phyloP scores from a whole-genome alignment of 2,797 vertebrate species.

The Basileuterus tristriatus region DNA sequence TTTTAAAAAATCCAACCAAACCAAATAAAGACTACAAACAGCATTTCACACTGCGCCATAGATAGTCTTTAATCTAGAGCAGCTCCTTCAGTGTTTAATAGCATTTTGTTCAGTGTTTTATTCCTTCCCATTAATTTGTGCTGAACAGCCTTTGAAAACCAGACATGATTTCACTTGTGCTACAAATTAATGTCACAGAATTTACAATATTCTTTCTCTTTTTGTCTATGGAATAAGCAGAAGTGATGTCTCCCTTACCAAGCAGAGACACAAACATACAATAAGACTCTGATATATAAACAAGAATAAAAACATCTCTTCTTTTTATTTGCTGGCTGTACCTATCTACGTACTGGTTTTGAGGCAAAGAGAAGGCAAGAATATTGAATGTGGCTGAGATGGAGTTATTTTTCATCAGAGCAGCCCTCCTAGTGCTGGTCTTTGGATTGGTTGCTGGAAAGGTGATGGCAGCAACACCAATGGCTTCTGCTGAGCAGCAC shows the following conservation, averaged over 20 bases:
- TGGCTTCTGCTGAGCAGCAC: not conserved
- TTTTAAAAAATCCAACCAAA: not conserved
- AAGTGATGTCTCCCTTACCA: not conserved
- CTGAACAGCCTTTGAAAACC: not conserved
- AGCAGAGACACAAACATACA: not conserved
- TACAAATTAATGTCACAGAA: not conserved
- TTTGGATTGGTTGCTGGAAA: not conserved
- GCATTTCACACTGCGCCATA: not conserved
- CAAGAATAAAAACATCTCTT: not conserved
- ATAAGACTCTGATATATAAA: not conserved
- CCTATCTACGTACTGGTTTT: fast-evolving
- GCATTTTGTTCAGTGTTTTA: not conserved
- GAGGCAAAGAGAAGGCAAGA: not conserved
- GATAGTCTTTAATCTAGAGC: not conserved
- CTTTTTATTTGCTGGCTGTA: not conserved
- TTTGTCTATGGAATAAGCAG: not conserved
- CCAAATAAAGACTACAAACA: not conserved
- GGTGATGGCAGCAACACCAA: not conserved
- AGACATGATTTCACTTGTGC: not conserved
- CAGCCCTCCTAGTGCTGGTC: not conserved
- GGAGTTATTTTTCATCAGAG: not conserved
- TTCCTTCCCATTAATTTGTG: not conserved
- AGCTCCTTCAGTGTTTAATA: not conserved
- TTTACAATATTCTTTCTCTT: not conserved
- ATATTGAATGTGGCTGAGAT: not conserved